Conservation (phyloP, 2,888 invertebrate species). For the Portevinia maculata region DNA sequence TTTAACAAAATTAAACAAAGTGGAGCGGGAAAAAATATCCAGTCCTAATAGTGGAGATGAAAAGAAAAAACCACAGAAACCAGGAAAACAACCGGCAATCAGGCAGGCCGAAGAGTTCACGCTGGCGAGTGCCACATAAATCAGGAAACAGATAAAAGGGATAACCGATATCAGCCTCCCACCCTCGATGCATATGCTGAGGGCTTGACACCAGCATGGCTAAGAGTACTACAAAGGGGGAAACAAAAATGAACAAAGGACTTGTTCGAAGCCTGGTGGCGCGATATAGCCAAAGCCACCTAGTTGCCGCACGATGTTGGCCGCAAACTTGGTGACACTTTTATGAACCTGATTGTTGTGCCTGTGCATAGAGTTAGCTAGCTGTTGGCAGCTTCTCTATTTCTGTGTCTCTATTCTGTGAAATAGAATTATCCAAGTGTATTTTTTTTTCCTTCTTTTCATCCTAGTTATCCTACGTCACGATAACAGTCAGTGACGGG, state of each 20-base stretch:
- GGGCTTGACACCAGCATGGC: slow-evolving; percentile 39
- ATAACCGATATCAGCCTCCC: slow-evolving; percentile 47
- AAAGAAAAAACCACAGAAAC: slow-evolving; percentile 56
- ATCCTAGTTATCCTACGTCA: neutral
- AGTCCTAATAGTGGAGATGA: slow-evolving; percentile 49
- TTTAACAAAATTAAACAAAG: slow-evolving; percentile 47
- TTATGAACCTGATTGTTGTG: slow-evolving; percentile 60
- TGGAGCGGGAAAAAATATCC: slow-evolving; percentile 3
- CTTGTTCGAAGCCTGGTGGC: slow-evolving; percentile 41
- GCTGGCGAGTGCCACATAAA: slow-evolving; percentile 64
- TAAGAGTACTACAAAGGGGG: neutral
- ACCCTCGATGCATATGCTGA: slow-evolving; percentile 50
- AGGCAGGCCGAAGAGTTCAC: slow-evolving; percentile 45
- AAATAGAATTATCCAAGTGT: slow-evolving; percentile 27
- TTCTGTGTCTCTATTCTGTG: slow-evolving; percentile 37
- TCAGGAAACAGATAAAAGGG: slow-evolving; percentile 66
- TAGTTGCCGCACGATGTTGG: slow-evolving; percentile 63
- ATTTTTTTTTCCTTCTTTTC: neutral
- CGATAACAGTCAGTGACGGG: slow-evolving; percentile 21
- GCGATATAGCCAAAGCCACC: slow-evolving; percentile 60
- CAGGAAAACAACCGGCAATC: slow-evolving; percentile 57
- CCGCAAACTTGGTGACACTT: slow-evolving; percentile 71
- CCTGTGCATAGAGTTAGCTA: slow-evolving; percentile 15
- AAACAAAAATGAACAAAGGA: slow-evolving; percentile 40
- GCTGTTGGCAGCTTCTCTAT: slow-evolving; percentile 39